phyloP scores from a whole-genome alignment of 2,113 vertebrate genomes.

The Pseudonaja textilis region DNA sequence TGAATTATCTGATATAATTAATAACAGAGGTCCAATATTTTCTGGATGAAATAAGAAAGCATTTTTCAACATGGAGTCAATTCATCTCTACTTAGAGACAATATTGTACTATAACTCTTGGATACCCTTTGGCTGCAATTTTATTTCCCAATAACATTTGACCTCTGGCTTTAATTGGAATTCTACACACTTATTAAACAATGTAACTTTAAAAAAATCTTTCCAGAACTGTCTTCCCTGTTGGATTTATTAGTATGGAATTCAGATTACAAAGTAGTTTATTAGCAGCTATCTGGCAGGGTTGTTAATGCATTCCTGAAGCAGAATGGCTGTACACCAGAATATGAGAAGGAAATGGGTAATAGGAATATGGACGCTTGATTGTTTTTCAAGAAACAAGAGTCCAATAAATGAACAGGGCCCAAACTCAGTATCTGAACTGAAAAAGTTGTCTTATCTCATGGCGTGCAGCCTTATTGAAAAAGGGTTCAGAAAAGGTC shows the following conservation, averaged over 20 bases:
- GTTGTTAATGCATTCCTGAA: not conserved
- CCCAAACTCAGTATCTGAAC: not conserved
- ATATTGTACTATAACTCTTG: not conserved
- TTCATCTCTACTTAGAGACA: not conserved
- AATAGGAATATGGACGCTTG: not conserved
- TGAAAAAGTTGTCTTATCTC: not conserved
- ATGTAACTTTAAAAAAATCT: not conserved
- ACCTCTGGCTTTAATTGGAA: not conserved
- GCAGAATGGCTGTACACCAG: not conserved
- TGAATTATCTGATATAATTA: not conserved
- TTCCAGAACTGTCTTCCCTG: not conserved
- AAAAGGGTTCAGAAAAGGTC: not conserved
- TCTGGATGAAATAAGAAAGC: not conserved
- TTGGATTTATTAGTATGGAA: not conserved
- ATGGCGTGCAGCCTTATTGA: not conserved
- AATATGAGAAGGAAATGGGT: not conserved
- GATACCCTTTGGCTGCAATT: not conserved
- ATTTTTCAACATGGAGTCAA: not conserved
- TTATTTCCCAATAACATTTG: not conserved
- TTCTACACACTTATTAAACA: not conserved
- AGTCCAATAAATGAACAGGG: too few relatives aligned
- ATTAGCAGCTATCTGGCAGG: not conserved
- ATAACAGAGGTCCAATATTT: not conserved
- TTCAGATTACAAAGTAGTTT: not conserved
- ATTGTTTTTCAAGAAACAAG: not conserved